Percentiles rank a stretch among this genome's conserved stretches.
Conservation (phyloP, 2,797 vertebrate species). For the Morus bassanus region DNA sequence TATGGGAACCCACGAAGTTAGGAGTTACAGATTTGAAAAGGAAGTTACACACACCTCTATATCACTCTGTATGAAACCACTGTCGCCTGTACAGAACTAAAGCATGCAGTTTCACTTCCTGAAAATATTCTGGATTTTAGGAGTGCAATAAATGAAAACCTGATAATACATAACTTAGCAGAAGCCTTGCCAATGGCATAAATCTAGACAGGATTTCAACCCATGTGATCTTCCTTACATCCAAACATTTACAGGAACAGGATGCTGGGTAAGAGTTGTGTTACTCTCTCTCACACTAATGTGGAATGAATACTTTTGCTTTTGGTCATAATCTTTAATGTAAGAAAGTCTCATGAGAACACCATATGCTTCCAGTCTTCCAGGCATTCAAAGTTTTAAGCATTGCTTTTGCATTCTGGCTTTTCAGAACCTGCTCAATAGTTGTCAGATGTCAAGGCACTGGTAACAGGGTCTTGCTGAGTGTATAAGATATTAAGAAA, state of each 20-base stretch:
- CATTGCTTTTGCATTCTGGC: neutral
- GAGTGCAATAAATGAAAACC: neutral
- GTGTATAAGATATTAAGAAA: neutral
- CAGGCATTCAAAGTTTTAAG: neutral
- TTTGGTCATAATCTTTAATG: neutral
- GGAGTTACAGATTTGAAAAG: neutral
- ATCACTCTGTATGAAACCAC: neutral
- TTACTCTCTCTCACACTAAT: neutral
- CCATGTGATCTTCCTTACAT: neutral
- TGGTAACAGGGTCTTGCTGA: neutral
- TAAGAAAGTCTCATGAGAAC: neutral
- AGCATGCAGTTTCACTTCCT: neutral
- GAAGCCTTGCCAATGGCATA: neutral
- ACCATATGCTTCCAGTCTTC: neutral
- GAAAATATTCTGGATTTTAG: neutral
- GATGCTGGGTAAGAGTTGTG: neutral
- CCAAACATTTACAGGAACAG: neutral
- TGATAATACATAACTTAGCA: neutral
- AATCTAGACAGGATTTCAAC: neutral
- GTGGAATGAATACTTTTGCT: neutral
- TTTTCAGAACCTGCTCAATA: neutral
- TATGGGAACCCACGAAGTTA: neutral
- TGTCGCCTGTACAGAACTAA: neutral
- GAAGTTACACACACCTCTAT: neutral
- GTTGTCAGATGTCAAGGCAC: neutral